Evolutionary conservation across 1,140 invertebrate species (phyloP), one percentile per base, ranked within the genome.

Genomic region (Drosophila punjabiensis): DNA sequence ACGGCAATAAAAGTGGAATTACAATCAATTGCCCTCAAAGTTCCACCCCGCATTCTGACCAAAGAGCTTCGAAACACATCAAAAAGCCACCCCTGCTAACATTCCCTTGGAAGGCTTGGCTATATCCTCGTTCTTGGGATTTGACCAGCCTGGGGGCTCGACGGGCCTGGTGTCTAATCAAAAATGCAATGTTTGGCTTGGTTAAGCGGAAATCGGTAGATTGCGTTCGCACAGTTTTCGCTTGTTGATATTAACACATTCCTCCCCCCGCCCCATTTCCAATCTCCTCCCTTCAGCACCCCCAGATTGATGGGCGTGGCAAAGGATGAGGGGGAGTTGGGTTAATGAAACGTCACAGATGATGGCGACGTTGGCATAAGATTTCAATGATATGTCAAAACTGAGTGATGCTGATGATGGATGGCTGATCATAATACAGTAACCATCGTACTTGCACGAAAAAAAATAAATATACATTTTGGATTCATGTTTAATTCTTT

Each of bases 171-270:
- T 62, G 86, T 86, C 76, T 91, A 90, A 90, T 90, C 86, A 90
- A 90, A 90, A 90, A 91, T 90, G 86, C 86, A 90, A 90, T 90
- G 82, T 90, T 90, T 90, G 86, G 86, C 86, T 90, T 90, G 86
- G 86, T 90, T 90, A 90, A 90, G 86, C 86, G 86, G 86, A 90
- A 90, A 90, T 90, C 87, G 79, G 79, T 91, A 91, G 86, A 90
- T 90, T 90, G 82, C 87, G 86, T 90, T 62, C 75, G 82, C 86
- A 88, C 80, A 90, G 76, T 79, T 79, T 68, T 86, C 76, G 66
- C 76, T 80, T 90, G 82, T 88, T 88, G 82, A 82, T 90, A 82
- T 82, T 85, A 82, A 82, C 86, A 85, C 86, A 70, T 81, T 62
- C 48, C 69, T 28, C 53, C 33, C 53, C 52, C 37, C 65, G 13